Conservation (phyloP, 2,113 vertebrate species). For the Heterotilapia buettikoferi region DNA sequence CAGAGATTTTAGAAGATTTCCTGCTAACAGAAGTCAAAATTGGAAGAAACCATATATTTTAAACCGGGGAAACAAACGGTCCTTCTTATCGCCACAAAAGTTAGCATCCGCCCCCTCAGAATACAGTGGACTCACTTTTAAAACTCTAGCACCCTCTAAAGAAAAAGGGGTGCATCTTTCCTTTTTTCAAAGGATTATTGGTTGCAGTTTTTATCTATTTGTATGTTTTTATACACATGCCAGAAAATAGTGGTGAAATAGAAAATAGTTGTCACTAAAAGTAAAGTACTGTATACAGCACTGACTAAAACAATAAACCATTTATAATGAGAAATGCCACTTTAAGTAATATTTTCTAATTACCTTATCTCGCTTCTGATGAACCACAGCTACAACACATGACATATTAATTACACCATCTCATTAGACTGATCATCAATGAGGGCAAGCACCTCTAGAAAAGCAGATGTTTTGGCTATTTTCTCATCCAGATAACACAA, state of each 20-base stretch:
- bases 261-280: background rate
- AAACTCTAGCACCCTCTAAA: conserved; percentile 16
- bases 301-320: background rate
- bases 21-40: background rate
- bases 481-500: background rate
- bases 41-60: background rate
- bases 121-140: background rate
- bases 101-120: background rate
- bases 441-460: background rate
- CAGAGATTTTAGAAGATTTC: background rate
- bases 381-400: background rate
- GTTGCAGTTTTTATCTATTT: background rate
- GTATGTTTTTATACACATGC: background rate
- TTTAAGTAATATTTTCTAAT: background rate
- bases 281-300: background rate
- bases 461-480: background rate
- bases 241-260: background rate
- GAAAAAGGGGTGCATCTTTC: background rate
- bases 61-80: background rate
- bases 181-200: background rate
- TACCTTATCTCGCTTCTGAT: background rate
- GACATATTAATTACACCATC: background rate
- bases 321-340: background rate
- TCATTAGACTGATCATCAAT: background rate
- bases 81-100: background rate